Conservation (phyloP, 2,113 vertebrate genomes). For the Noctilio leporinus region DNA sequence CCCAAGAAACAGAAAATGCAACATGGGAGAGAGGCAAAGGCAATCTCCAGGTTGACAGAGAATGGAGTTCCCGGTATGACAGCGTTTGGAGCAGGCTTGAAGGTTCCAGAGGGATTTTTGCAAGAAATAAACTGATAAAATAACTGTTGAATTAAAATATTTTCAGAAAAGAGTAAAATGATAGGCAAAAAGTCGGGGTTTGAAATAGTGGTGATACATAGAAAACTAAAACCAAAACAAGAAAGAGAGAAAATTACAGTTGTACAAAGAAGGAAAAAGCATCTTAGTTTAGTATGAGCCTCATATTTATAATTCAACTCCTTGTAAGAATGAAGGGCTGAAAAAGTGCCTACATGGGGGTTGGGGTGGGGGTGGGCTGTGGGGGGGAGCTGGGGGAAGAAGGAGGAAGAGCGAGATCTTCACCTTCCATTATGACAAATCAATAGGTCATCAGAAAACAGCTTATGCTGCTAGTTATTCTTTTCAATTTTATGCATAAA, state of each 20-base stretch:
- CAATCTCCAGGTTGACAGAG: neutral
- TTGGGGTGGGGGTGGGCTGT: too few relatives aligned
- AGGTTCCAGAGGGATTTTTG: neutral
- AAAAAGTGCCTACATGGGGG: too few relatives aligned
- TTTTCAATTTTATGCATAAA: neutral
- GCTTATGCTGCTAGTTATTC: neutral
- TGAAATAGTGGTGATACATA: neutral
- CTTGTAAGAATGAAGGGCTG: neutral
- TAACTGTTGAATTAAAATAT: neutral
- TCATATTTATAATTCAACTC: neutral
- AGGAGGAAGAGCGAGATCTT: neutral
- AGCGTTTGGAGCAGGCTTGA: neutral
- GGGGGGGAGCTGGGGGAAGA: accelerated
- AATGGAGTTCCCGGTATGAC: neutral
- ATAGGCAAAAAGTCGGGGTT: neutral
- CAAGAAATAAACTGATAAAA: neutral
- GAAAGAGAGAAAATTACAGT: neutral
- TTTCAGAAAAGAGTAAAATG: slow-evolving; percentile 14
- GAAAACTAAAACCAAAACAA: slow-evolving; percentile 18
- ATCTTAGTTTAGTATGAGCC: neutral
- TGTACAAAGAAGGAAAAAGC: neutral
- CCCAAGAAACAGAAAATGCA: neutral
- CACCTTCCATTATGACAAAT: neutral
- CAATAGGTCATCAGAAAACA: neutral
- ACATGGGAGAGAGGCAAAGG: neutral